These are phyloP conservation scores for Nomada ferruginata DNA, from an alignment of 2,888 invertebrate genomes.

Conservation along the genomic window DNA sequence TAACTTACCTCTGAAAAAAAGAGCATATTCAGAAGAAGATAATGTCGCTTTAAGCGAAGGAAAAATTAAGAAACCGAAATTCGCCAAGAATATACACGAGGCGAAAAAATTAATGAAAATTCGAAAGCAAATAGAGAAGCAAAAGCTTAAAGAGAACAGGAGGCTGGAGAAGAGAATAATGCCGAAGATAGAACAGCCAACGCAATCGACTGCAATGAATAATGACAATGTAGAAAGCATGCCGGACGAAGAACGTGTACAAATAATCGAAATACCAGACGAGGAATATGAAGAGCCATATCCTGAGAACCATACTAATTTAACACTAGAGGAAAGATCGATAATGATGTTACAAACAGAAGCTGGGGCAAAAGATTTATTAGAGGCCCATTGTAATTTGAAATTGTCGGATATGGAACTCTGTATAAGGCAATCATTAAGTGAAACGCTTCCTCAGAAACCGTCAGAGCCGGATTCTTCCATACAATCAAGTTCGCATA, in stretches of 20 bases:
- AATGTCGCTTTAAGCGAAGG: constrained; percentile 56
- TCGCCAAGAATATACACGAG: constrained; percentile 89
- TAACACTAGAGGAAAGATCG: constrained; percentile 78
- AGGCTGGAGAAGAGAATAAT: constrained; percentile 75
- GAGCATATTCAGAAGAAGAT: constrained; percentile 72
- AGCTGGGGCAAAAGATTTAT: constrained; percentile 62
- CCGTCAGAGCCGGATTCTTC: constrained; percentile 50
- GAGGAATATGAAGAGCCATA: constrained; percentile 82
- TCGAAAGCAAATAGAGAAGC: constrained; percentile 87
- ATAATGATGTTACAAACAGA: constrained; percentile 77
- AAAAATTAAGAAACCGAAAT: constrained; percentile 88
- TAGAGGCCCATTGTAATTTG: constrained; percentile 54
- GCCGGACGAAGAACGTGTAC: constrained; percentile 82
- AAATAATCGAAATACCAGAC: constrained; percentile 81
- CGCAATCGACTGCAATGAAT: constrained; percentile 23
- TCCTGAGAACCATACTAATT: constrained; percentile 75
- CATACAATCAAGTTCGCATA: constrained; percentile 5
- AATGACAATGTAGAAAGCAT: constrained; percentile 69
- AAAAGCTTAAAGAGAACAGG: constrained; percentile 86
- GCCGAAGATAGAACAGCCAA: constrained; percentile 49
- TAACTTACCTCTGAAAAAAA: constrained; percentile 80
- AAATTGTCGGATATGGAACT: constrained; percentile 77
- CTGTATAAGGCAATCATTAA: constrained; percentile 75
- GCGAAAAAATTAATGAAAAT: constrained; percentile 88
- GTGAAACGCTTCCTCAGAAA: constrained; percentile 75